Evolutionary conservation across 2,888 invertebrate species (phyloP), one percentile per base, ranked within the genome.

Genomic region (Agrotis segetum): DNA sequence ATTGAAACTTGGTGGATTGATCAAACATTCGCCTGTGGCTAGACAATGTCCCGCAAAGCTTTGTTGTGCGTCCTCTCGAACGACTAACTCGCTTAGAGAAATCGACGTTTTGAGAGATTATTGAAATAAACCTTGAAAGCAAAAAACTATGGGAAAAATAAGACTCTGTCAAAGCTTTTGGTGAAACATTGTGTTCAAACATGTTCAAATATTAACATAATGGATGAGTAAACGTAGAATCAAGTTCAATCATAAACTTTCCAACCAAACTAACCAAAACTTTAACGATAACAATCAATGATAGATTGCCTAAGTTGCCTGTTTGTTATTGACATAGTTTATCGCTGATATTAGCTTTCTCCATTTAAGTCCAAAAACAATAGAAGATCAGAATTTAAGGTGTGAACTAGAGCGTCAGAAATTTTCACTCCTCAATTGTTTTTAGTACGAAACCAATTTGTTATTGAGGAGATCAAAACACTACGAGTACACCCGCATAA

Each of bases 401-500:
- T 81, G 83, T 69, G 81, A 85, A 84, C 49, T 76, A 52, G 77
- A 83, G 69, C 85, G 67, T 73, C 62, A 50, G 62, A 81, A 72
- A 82, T 65, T 73, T 71, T 72, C 46, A 70, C 14, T 50, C 58
- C 40, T 63, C 77, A 71, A 73, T 79, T 63, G 76, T 77, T 79
- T 80, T 79, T 77, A 75, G 76, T 83, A 79, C 50, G 66, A 81
- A 77, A 70, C 61, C 61, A 77, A 80, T 81, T 80, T 71, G 70
- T 76, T 81, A 77, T 74, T 81, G 68, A 74, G 65, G 53, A 68
- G 74, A 83, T 81, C 86, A 85, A 86, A 89, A 89, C 85, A 88
- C 83, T 88, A 84, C n/a, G n/a, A n/a, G n/a, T n/a, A n/a, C 83
- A 84, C 80, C 87, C 85, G 89, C 85, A 89, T 91, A 92, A 92